A percentile compares a stretch with the other conserved stretches of the same genome.
Conservation (phyloP, 2,797 vertebrate species). For the Aphelocoma californica region DNA sequence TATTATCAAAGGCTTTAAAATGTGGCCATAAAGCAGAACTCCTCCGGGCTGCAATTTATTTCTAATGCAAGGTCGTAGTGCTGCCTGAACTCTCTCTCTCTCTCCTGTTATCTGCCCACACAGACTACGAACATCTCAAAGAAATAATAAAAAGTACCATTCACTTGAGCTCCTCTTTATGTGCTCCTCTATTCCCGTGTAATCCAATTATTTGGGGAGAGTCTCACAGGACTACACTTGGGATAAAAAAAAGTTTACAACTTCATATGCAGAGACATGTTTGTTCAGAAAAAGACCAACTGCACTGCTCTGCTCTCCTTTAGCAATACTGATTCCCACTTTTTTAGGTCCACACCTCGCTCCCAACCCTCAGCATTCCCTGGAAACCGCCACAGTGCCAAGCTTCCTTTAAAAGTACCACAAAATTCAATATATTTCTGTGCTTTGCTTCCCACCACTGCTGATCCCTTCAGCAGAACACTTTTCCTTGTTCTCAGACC, state of each 20-base stretch:
- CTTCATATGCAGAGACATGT: background rate
- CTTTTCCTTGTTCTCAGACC: background rate
- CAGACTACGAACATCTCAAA: background rate
- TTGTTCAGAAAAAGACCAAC: background rate
- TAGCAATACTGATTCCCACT: background rate
- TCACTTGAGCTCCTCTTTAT: background rate
- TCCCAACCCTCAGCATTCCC: background rate
- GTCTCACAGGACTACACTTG: background rate
- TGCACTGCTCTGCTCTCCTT: background rate
- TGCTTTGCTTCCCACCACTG: too few relatives aligned
- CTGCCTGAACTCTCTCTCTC: background rate
- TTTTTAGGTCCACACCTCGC: background rate
- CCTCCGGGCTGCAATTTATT: constrained; percentile 42
- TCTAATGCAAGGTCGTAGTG: background rate
- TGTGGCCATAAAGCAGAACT: constrained; percentile 18
- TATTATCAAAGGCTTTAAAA: constrained; percentile 38
- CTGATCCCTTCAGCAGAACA: background rate
- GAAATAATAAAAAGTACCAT: constrained; percentile 9
- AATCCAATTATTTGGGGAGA: background rate
- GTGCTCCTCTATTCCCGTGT: background rate
- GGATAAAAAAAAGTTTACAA: background rate
- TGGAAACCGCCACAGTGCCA: background rate
- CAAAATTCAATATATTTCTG: background rate
- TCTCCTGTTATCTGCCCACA: background rate
- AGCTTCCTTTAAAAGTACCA: background rate